Conservation (phyloP, 2,888 invertebrate genomes). For the Epiblema foenella region DNA sequence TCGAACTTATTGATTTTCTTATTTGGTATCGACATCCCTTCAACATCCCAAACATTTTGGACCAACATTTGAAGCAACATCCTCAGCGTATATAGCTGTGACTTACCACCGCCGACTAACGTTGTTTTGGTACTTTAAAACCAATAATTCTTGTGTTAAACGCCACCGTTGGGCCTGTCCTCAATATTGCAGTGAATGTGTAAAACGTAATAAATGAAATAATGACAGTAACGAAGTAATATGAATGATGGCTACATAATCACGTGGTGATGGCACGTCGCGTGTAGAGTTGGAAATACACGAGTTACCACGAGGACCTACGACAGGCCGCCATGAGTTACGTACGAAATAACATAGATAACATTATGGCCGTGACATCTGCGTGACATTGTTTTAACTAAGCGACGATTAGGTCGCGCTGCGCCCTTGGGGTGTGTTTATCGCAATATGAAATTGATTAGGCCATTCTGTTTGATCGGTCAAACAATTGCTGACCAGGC, state of each 20-base stretch:
- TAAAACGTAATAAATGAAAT: not conserved
- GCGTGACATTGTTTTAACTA: slow-evolving; percentile 48
- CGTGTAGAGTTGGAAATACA: slow-evolving; percentile 5
- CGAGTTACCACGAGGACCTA: slow-evolving; percentile 51
- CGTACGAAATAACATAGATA: slow-evolving; percentile 38
- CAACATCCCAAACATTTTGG: too few species aligned
- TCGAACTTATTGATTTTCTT: too few species aligned
- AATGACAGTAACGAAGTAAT: not conserved
- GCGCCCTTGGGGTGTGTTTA: slow-evolving; percentile 53
- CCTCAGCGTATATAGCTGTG: too few species aligned
- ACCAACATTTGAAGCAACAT: too few species aligned
- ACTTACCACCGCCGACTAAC: too few species aligned
- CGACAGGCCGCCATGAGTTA: slow-evolving; percentile 50
- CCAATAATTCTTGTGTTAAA: too few species aligned
- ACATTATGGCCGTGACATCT: slow-evolving; percentile 57
- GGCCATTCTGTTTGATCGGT: slow-evolving; percentile 44
- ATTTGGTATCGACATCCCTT: too few species aligned
- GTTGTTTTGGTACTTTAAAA: too few species aligned
- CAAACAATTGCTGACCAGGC: slow-evolving; percentile 8
- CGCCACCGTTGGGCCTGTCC: too few species aligned
- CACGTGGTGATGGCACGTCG: not conserved
- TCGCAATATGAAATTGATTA: slow-evolving; percentile 45
- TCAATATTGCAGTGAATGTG: too few species aligned
- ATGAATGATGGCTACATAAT: not conserved
- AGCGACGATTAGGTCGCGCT: slow-evolving; percentile 32